Conservation (phyloP, 2,113 vertebrate genomes). For the Nymphicus hollandicus region DNA sequence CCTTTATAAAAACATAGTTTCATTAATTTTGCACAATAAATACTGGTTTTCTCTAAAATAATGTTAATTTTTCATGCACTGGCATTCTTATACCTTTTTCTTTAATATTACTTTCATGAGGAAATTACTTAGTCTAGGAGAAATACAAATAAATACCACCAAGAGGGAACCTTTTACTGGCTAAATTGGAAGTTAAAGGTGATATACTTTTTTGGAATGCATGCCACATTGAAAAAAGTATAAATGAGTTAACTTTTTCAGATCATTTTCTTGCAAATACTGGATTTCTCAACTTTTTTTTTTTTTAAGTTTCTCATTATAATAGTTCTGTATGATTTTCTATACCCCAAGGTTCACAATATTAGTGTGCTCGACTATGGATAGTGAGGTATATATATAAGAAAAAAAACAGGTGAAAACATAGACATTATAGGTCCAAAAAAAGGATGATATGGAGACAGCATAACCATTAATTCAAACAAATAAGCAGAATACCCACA, state of each 20-base stretch:
- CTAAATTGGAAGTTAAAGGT: neutral
- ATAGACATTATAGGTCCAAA: neutral
- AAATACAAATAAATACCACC: neutral
- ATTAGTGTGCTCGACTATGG: neutral
- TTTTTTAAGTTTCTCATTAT: neutral
- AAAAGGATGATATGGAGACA: neutral
- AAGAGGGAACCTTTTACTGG: neutral
- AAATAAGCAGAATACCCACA: neutral
- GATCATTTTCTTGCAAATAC: neutral
- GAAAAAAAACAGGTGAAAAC: neutral
- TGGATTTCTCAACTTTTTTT: neutral
- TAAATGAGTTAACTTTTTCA: neutral
- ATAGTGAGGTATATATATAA: neutral
- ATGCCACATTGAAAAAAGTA: neutral
- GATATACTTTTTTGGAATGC: neutral
- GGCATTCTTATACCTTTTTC: accelerated
- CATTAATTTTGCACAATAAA: neutral
- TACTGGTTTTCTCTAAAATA: neutral
- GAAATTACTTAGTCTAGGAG: neutral
- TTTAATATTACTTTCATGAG: neutral
- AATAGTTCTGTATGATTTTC: neutral
- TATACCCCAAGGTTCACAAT: neutral
- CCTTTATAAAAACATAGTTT: neutral
- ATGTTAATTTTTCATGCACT: neutral
- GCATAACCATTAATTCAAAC: neutral